Conservation (phyloP, 2,888 invertebrate species). For the Eupeodes latifasciatus region DNA sequence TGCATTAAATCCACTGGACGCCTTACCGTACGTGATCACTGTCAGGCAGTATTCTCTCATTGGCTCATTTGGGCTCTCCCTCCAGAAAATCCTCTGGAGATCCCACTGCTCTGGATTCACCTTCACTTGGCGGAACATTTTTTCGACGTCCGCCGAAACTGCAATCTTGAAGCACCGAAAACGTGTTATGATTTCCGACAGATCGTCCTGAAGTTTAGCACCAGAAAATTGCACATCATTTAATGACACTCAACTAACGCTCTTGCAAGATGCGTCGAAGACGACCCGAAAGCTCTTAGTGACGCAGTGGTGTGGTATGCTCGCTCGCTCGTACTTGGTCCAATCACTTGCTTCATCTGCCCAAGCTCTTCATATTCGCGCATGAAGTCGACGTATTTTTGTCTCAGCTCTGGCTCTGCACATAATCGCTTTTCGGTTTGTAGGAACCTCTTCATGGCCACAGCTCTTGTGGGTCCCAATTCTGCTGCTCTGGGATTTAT, state of each 20-base stretch:
- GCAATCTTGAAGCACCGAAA: slow-evolving; percentile 8
- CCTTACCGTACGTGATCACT: slow-evolving; percentile 29
- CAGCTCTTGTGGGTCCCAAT: slow-evolving; percentile 7
- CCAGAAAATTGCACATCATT: slow-evolving; percentile 36
- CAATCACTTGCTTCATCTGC: background rate
- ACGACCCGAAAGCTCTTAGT: background rate
- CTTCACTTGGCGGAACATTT: too few relatives aligned
- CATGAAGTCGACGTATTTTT: slow-evolving; percentile 30
- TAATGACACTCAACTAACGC: slow-evolving; percentile 5
- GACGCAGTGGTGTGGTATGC: slow-evolving; percentile 6
- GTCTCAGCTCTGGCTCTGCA: slow-evolving; percentile 11
- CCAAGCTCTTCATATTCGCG: slow-evolving; percentile 23
- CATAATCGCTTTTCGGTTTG: slow-evolving; percentile 5
- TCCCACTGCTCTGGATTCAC: too few relatives aligned
- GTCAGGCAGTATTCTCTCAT: slow-evolving; percentile 36
- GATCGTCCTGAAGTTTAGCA: slow-evolving; percentile 29
- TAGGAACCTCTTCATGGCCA: slow-evolving; percentile 8
- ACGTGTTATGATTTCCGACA: background rate
- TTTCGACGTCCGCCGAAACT: background rate
- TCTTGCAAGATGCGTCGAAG: background rate
- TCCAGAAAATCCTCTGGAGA: too few relatives aligned
- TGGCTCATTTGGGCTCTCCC: background rate
- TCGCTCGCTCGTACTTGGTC: background rate
- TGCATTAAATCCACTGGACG: slow-evolving; percentile 41
- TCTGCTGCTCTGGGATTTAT: slow-evolving; percentile 14